Evolutionary conservation across 2,113 vertebrate species (phyloP), one percentile per base, ranked within the genome.

Genomic region (Enhydra lutris): DNA sequence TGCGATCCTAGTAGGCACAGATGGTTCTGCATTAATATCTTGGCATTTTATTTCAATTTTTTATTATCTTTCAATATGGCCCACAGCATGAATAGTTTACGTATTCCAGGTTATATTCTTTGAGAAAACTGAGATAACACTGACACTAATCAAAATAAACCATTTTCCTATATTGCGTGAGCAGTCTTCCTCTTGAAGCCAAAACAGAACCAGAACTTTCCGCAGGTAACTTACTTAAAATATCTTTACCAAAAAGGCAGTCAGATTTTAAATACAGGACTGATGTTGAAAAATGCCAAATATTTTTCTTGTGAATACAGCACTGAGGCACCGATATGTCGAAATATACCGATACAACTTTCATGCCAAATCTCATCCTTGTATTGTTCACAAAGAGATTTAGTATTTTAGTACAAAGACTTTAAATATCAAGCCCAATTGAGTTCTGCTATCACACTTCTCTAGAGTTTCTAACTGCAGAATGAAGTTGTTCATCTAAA

Each of bases 401-500:
- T 45, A 67, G 3, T 81, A 59, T 94, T 97, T 97, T 95, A 83
- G 20, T 31, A 81, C 39, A 93, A 69, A 71, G 63, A 82, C 26
- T 89, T 89, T 71, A 95, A 96, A 88, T 95, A 89, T 85, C 69
- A 95, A 91, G 29, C 65, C 47, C 93, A 91, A 34, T 15, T 78
- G 85, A 95, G 34, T 39, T 97, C 90, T 59, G 50, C 86, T 89
- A 76, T 80, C 45, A 61, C 29, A 90, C 6, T 82, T 92, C 39
- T 80, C 63, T 61, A 74, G 59, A 90, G 71, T 93, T 84, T 88
- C 50, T 39, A 80, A 83, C 36, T 83, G 31, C 13, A 59, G 47
- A 1, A 86, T 95, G n/a, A 95, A 95, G n/a, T 92, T 94, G 79
- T 78, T 96, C 89, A 89, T 65, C 74, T 81, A 39, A 96, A 93